These are phyloP conservation scores for Branchellion lobata DNA, from an alignment of 2,888 invertebrate species.

Conservation along the genomic window DNA sequence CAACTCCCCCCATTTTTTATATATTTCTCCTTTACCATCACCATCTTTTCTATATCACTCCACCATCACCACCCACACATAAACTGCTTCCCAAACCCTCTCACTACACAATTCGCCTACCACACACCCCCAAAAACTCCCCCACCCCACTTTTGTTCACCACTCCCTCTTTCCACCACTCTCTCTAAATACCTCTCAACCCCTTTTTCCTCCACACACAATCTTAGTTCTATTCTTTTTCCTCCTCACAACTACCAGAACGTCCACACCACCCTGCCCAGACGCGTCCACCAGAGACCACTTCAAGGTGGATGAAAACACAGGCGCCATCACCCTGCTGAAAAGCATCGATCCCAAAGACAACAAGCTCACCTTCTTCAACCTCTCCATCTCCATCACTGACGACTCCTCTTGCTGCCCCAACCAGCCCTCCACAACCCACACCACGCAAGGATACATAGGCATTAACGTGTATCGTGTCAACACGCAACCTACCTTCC, in stretches of 20 bases:
- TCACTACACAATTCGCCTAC: too few species aligned
- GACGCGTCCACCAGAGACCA: not conserved
- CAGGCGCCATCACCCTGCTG: slow-evolving; percentile 58
- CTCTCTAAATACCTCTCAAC: not conserved
- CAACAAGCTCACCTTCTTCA: slow-evolving; percentile 68
- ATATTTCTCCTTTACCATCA: too few species aligned
- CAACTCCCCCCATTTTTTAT: too few species aligned
- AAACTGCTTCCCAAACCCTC: too few species aligned
- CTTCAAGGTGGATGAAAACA: slow-evolving; percentile 57
- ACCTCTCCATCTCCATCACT: slow-evolving; percentile 90
- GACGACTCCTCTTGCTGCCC: slow-evolving; percentile 85
- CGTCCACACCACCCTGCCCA: too few species aligned
- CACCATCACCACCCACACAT: too few species aligned
- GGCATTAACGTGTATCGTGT: slow-evolving; percentile 43
- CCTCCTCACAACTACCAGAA: too few species aligned
- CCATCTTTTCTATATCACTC: too few species aligned
- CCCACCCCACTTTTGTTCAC: too few species aligned
- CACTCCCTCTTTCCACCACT: too few species aligned
- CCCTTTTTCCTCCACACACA: not conserved
- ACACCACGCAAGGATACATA: slow-evolving; percentile 36
- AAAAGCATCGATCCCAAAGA: slow-evolving; percentile 52
- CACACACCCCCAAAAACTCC: too few species aligned
- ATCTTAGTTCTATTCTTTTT: not conserved
- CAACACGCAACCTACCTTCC: slow-evolving; percentile 51
- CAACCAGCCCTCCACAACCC: not conserved